phyloP scores from a whole-genome alignment of 2,888 invertebrate genomes.

The Galeopsomyia nigrocyanea region DNA sequence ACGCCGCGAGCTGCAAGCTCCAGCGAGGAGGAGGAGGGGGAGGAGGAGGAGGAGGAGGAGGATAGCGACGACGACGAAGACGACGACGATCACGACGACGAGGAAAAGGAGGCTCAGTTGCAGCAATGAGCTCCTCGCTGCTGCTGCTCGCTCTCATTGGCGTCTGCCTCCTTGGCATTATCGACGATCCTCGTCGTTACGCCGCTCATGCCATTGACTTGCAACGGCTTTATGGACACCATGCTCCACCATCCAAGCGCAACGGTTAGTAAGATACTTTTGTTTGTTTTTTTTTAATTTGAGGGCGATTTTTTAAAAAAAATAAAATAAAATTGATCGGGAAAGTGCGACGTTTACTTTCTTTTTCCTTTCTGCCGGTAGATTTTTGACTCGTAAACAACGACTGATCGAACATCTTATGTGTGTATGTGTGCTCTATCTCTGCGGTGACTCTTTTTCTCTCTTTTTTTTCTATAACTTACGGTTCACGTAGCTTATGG shows the following conservation, averaged over 20 bases:
- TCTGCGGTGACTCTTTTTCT: too few relatives aligned
- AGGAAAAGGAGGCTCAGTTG: slow-evolving; percentile 33
- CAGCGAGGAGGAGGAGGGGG: neutral
- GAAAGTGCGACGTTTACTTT: too few relatives aligned
- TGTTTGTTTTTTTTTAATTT: neutral
- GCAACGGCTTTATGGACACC: slow-evolving; percentile 84
- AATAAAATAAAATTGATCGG: too few relatives aligned
- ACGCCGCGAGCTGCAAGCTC: neutral
- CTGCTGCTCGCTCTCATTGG: slow-evolving; percentile 60
- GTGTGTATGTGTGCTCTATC: too few relatives aligned
- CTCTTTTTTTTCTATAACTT: too few relatives aligned
- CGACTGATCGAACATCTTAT: too few relatives aligned
- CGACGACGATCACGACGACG: slow-evolving; percentile 20
- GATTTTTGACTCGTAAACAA: too few relatives aligned
- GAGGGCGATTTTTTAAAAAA: too few relatives aligned
- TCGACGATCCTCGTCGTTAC: slow-evolving; percentile 76
- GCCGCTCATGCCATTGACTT: slow-evolving; percentile 82
- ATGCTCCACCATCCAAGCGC: slow-evolving; percentile 74
- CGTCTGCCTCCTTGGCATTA: slow-evolving; percentile 62
- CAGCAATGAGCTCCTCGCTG: neutral
- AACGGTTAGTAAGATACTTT: slow-evolving; percentile 72
- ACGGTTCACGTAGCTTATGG: too few relatives aligned
- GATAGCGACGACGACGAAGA: slow-evolving; percentile 43
- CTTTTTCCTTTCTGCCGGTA: too few relatives aligned
- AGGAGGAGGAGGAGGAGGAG: slow-evolving; percentile 41